These are phyloP conservation scores for Melanerpes aurifrons DNA, from an alignment of 2,113 vertebrate species.

Conservation along the genomic window DNA sequence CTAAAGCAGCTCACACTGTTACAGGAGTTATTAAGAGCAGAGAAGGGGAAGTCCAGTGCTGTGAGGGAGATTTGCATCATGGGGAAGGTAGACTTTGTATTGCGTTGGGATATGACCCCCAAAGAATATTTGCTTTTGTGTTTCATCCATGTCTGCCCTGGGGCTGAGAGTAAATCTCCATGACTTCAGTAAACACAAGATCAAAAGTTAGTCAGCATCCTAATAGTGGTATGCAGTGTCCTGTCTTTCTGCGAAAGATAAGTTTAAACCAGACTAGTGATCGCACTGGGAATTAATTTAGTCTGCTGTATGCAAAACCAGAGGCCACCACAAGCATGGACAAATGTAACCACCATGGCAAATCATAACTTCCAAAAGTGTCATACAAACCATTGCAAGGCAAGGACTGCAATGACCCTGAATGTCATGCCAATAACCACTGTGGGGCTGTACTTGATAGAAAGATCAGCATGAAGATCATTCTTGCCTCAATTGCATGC, in stretches of 20 bases:
- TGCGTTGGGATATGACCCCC: not conserved
- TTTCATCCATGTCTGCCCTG: not conserved
- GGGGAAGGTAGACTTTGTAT: not conserved
- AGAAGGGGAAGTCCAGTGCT: not conserved
- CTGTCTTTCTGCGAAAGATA: not conserved
- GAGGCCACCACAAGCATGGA: not conserved
- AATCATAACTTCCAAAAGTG: not conserved
- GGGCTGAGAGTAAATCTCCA: not conserved
- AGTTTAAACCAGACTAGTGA: not conserved
- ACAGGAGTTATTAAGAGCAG: not conserved
- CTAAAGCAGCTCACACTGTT: not conserved
- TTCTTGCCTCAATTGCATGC: not conserved
- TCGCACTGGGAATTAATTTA: not conserved
- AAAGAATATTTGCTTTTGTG: not conserved
- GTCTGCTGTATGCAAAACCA: not conserved
- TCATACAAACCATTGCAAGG: not conserved
- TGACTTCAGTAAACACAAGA: not conserved
- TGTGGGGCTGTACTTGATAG: not conserved
- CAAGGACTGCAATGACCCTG: not conserved
- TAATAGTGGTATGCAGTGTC: no score
- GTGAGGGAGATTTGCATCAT: not conserved
- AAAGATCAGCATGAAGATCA: not conserved
- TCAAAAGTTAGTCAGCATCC: not conserved
- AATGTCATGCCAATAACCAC: not conserved
- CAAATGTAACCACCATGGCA: fast-evolving